Conservation (phyloP, 2,797 vertebrate species). For the Dallia pectoralis region DNA sequence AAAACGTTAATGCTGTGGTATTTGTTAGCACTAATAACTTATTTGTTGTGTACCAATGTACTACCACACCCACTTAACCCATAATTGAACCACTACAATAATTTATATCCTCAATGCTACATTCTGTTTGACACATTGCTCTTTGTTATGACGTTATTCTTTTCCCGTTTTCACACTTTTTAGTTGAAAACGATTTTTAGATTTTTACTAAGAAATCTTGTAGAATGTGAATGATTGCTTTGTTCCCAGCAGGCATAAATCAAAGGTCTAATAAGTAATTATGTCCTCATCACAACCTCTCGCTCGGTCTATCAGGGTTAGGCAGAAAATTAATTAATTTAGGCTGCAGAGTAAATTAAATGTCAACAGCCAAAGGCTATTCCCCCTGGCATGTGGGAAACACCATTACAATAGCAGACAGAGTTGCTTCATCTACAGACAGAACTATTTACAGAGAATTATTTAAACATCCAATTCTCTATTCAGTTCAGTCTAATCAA, state of each 20-base stretch:
- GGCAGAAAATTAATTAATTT: background rate
- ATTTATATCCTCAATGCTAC: too few relatives aligned
- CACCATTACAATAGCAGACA: background rate
- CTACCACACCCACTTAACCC: too few relatives aligned
- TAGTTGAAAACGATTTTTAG: too few relatives aligned
- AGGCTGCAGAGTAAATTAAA: slow-evolving; percentile 8
- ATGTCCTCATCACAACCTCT: background rate
- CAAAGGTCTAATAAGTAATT: background rate
- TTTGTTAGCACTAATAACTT: too few relatives aligned
- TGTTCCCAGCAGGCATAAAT: background rate
- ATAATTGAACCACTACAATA: too few relatives aligned
- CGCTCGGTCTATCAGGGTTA: background rate
- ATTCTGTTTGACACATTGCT: too few relatives aligned
- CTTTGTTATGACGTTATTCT: too few relatives aligned
- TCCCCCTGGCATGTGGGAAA: background rate
- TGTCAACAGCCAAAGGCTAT: background rate
- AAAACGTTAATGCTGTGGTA: too few relatives aligned
- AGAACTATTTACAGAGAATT: background rate
- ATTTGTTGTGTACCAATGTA: too few relatives aligned
- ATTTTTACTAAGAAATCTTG: too few relatives aligned
- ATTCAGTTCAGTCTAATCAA: background rate
- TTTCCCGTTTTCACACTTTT: too few relatives aligned
- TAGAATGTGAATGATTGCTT: background rate
- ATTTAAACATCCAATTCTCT: background rate
- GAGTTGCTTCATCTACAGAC: background rate